Evolutionary conservation across 2,888 invertebrate genomes (phyloP).

Genomic region (Furcula furcula): DNA sequence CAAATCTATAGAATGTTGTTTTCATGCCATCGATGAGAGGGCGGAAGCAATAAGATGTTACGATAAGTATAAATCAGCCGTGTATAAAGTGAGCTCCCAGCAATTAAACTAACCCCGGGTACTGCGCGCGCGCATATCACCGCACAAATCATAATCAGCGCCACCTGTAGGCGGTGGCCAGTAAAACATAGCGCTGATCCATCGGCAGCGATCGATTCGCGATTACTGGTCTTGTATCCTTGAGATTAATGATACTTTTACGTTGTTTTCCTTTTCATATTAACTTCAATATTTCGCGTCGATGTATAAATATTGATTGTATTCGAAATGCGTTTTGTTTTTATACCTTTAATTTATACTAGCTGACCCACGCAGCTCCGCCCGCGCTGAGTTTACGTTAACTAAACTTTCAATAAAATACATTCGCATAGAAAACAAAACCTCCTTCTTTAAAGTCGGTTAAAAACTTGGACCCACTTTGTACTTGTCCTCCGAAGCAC

Average conservation of each 20-base stretch:
- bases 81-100: slow-evolving; percentile 25
- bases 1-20: background rate
- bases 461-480: too few relatives aligned
- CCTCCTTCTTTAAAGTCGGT: too few relatives aligned
- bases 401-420: too few relatives aligned
- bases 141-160: slow-evolving; percentile 56
- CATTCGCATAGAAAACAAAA: too few relatives aligned
- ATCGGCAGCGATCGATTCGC: slow-evolving; percentile 14
- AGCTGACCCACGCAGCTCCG: too few relatives aligned
- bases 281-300: background rate
- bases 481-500: too few relatives aligned
- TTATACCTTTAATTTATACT: background rate
- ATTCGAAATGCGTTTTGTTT: background rate
- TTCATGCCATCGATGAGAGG: slow-evolving; percentile 14
- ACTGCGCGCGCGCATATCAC: slow-evolving; percentile 35
- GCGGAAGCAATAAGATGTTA: slow-evolving; percentile 26
- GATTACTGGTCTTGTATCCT: slow-evolving; percentile 14
- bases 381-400: too few relatives aligned
- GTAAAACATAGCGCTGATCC: slow-evolving; percentile 32
- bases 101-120: slow-evolving; percentile 29
- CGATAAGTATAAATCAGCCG: slow-evolving; percentile 32
- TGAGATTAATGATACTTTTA: slow-evolving; percentile 10
- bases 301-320: background rate
- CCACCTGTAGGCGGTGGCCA: slow-evolving; percentile 51
- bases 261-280: slow-evolving; percentile 1